These are phyloP conservation scores for Magallana ariakensis DNA, from an alignment of 1,140 invertebrate species.

Conservation along the genomic window DNA sequence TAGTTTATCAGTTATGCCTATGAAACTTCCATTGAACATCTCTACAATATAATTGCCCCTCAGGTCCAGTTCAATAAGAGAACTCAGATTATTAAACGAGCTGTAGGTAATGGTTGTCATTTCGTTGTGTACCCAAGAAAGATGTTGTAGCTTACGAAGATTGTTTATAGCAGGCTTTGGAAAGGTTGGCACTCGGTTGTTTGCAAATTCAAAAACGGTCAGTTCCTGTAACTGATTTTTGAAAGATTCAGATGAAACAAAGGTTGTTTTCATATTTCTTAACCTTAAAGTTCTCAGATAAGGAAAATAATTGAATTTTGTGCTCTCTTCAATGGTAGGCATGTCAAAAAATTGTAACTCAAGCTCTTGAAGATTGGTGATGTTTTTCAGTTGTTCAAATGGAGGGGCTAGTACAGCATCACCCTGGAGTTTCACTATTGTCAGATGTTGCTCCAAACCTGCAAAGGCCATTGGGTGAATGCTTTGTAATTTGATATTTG, in stretches of 20 bases:
- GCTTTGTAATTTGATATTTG: neutral
- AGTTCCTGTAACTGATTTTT: constrained; percentile 49
- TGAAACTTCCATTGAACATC: constrained; percentile 88
- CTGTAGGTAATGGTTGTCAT: constrained; percentile 46
- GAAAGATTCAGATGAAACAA: constrained; percentile 48
- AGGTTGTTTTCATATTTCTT: constrained; percentile 48
- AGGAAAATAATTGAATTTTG: constrained; percentile 53
- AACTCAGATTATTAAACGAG: constrained; percentile 56
- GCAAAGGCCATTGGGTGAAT: constrained; percentile 52
- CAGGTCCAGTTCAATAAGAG: constrained; percentile 79
- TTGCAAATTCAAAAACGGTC: constrained; percentile 54
- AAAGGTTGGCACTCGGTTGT: constrained; percentile 49
- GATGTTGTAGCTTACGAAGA: constrained; percentile 52
- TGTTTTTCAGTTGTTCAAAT: constrained; percentile 51
- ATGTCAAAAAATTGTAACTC: constrained; percentile 62
- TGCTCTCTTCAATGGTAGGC: neutral
- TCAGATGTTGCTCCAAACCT: constrained; percentile 60
- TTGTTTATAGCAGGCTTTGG: constrained; percentile 48
- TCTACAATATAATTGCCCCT: constrained; percentile 90
- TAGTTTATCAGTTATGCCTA: constrained; percentile 89
- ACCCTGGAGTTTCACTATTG: constrained; percentile 62
- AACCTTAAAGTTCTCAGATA: constrained; percentile 59
- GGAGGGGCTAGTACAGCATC: constrained; percentile 39
- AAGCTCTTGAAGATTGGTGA: constrained; percentile 60
- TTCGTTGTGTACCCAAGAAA: constrained; percentile 51